phyloP scores from a whole-genome alignment of 2,113 vertebrate species.

The Melanerpes aurifrons region DNA sequence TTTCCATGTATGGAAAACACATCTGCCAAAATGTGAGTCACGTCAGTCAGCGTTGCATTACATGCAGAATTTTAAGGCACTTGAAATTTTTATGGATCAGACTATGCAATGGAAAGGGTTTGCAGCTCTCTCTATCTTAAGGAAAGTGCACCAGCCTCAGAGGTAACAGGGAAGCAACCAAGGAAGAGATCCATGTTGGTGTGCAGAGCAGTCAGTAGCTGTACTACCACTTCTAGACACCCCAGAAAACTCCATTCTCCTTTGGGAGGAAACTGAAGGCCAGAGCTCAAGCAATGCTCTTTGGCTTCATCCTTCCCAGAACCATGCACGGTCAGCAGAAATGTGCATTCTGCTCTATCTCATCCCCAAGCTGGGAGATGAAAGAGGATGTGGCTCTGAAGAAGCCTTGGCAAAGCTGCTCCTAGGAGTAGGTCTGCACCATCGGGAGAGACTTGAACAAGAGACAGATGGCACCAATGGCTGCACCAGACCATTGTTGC shows the following conservation, averaged over 20 bases:
- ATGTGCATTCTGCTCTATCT: background rate
- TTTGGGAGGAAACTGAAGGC: background rate
- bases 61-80: background rate
- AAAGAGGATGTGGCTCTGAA: background rate
- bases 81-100: accelerated
- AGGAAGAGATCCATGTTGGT: background rate
- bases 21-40: background rate
- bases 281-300: background rate
- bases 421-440: background rate
- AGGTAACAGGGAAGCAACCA: background rate
- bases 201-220: background rate
- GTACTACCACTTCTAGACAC: background rate
- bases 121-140: background rate
- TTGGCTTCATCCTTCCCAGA: background rate
- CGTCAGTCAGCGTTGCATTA: background rate
- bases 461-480: background rate
- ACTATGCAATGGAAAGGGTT: background rate
- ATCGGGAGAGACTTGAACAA: background rate
- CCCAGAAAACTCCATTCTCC: background rate
- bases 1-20: background rate
- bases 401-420: background rate
- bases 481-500: background rate
- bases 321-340: background rate
- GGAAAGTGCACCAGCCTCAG: background rate
- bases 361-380: accelerated